Conservation (phyloP, 2,888 invertebrate genomes). For the Polydrusus cervinus region DNA sequence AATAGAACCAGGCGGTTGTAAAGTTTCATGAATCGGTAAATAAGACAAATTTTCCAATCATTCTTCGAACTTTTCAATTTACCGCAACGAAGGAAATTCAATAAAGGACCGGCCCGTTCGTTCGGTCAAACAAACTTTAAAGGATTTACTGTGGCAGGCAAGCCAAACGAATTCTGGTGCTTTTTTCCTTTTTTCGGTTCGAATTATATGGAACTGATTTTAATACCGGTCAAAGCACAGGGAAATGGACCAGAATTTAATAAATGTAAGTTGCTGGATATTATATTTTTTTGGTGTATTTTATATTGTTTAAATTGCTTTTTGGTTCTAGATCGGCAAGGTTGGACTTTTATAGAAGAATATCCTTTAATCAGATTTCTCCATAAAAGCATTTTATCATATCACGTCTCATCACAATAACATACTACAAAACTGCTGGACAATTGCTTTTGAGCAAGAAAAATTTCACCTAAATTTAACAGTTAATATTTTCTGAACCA, state of each 20-base stretch:
- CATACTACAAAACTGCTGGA: too few relatives aligned
- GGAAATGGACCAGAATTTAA: conserved; percentile 23
- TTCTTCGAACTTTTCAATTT: conserved; percentile 19
- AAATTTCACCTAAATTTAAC: too few relatives aligned
- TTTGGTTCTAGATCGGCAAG: background rate
- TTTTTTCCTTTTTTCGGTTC: conserved; percentile 8
- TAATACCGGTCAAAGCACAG: conserved; percentile 20
- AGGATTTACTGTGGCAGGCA: conserved; percentile 18
- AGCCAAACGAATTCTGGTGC: conserved; percentile 13
- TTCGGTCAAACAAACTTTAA: conserved; percentile 23
- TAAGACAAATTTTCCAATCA: conserved; percentile 11
- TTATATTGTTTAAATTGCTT: background rate
- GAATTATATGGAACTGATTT: conserved; percentile 22
- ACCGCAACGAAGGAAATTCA: conserved; percentile 18
- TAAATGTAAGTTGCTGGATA: background rate
- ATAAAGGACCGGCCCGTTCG: conserved; percentile 1
- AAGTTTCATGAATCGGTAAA: conserved; percentile 7
- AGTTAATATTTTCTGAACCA: too few relatives aligned
- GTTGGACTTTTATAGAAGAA: too few relatives aligned
- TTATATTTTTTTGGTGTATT: background rate
- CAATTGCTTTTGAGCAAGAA: too few relatives aligned
- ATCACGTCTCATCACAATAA: too few relatives aligned
- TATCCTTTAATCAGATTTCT: too few relatives aligned
- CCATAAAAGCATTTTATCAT: too few relatives aligned
- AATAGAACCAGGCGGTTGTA: background rate